Evolutionary conservation across 2,888 invertebrate genomes (phyloP), one percentile per base, ranked within the genome.

Genomic region (Sphinx pinastri): DNA sequence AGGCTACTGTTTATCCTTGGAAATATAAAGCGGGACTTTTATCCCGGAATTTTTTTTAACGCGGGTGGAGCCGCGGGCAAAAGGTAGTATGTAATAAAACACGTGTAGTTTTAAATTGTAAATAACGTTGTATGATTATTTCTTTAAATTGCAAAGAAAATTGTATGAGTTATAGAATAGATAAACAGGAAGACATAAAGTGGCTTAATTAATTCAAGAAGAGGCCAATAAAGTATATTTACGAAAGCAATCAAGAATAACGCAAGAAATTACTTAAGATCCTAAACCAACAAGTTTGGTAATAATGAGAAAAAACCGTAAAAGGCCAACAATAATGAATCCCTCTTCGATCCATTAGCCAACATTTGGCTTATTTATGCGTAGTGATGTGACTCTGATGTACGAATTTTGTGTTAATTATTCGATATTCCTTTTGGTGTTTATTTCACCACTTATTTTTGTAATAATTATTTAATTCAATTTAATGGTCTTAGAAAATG

Each of bases 281-380:
- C 60, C 60, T 60, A 60, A 60, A 60, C 16, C 60, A 60, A 60
- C 60, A 60, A 60, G n/a, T 45, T 60, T 47, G 45, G 12, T 47
- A 60, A 60, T 60, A 60, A 60, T 60, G 45, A 45, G 54, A n/a
- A 60, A 45, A 60, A 60, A 45, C 38, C 13, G 57, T 47, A 54
- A 47, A 38, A 10, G 16, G 16, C 25, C 45, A 60, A 60, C 47
- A 60, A 45, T 47, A n/a, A 55, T 55, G 47, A 47, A 60, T 11
- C 5, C 38, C 3, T 45, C n/a, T n/a, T 47, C 47, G 45, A 45
- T 60, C 47, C 47, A 12, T 60, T 60, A 16, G 45, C 16, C 5
- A 47, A 16, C 16, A 60, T 60, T 60, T 11, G 16, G 47, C 45
- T 60, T 47, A n/a, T 59, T 45, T 59, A 13, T 25, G 25, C 1